Evolutionary conservation across 1,140 invertebrate genomes (phyloP).

Genomic region (Bombus confusus): DNA sequence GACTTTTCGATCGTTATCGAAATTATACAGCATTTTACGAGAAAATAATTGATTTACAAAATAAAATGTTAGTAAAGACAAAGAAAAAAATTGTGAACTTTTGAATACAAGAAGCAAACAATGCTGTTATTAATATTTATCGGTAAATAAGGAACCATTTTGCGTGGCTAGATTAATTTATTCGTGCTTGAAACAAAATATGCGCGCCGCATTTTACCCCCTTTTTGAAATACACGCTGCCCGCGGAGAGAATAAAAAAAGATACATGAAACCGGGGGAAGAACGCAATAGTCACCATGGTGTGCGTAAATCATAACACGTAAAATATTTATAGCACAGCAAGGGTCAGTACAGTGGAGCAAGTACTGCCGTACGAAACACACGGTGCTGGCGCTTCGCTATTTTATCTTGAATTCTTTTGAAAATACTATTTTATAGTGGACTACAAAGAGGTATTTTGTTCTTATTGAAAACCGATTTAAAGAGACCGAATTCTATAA

Average conservation of each 20-base stretch:
- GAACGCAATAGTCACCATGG: conserved; percentile 58
- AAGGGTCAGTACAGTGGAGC: conserved; percentile 47
- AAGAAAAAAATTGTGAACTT: neutral
- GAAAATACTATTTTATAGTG: conserved; percentile 47
- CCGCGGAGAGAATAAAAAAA: conserved; percentile 39
- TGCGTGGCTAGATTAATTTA: neutral
- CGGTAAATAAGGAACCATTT: no score
- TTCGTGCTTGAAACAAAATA: conserved; percentile 21
- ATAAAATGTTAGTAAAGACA: no score
- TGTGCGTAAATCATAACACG: conserved; percentile 61
- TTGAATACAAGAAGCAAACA: neutral
- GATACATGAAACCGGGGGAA: conserved; percentile 51
- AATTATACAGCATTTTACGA: neutral
- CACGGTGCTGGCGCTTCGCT: conserved; percentile 38
- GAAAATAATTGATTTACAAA: neutral
- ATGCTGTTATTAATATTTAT: neutral
- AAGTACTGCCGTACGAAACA: conserved; percentile 60
- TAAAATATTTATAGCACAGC: conserved; percentile 64
- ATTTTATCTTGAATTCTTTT: conserved; percentile 46
- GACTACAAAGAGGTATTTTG: neutral
- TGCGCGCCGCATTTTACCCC: conserved; percentile 10
- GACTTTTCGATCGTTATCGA: conserved; percentile 29
- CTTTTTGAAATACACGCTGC: conserved; percentile 29
- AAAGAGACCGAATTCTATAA: neutral
- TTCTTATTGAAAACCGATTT: conserved; percentile 32